Evolutionary conservation across 2,888 invertebrate genomes (phyloP), one percentile per base, ranked within the genome.

Genomic region (Odontocolon sp.): DNA sequence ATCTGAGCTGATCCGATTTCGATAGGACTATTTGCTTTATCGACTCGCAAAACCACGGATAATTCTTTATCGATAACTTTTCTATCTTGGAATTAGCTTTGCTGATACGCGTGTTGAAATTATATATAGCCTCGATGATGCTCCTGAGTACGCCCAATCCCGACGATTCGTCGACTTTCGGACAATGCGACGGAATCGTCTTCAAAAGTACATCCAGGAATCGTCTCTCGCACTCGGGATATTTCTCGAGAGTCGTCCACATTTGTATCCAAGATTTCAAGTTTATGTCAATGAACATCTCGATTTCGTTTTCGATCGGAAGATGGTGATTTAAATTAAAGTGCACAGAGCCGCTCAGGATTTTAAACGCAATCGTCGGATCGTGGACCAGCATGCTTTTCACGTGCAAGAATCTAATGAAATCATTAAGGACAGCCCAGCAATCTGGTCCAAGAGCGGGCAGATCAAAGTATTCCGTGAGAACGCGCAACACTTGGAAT

Each of bases 401-500:
- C 0, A 84, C 47, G 31, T 81, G 31, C 0, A 76, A 54, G 6
- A 79, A 50, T 8, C 75, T 31, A 0, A 86, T 64, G 1, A 90
- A 83, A 2, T 87, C 84, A 2, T 86, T 68, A 3, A 90, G 26
- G 0, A 86, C n/a, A 0, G 64, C 36, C 88, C 89, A 89, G 21
- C 84, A 85, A 0, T 83, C 76, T 0, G 80, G 36, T 6, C 81
- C 81, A 1, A 90, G 74, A 0, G 72, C 56, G 0, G 75, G 52
- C 0, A 88, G 9, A 6, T 87, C 73, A 36, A 86, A 86, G 2
- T 77, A 5, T 0, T 64, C 1, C 1, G 59, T 2, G 5, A 89
- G 67, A 0, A 3, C 4, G 0, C 45, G 5, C 0, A 87, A 61
- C 1, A 81, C 40, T 0, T 21, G 63, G 23, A 38, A 80, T 14